A percentile compares a stretch with the other conserved stretches of the same genome.
phyloP scores from a whole-genome alignment of 2,888 invertebrate genomes.

The Habrosyne pyritoides region DNA sequence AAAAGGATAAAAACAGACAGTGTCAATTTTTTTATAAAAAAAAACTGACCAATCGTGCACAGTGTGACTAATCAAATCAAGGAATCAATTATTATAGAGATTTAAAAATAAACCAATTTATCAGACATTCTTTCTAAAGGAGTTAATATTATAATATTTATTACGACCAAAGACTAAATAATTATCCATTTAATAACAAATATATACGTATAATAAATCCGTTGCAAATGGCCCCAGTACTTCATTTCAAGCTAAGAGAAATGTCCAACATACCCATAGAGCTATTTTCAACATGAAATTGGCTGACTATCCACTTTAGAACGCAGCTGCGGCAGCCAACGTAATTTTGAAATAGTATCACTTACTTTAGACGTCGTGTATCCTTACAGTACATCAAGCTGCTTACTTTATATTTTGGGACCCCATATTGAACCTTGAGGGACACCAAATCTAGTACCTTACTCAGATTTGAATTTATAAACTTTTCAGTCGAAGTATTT shows the following conservation, averaged over 20 bases:
- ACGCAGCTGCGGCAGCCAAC: conserved; percentile 4
- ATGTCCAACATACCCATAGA: background rate
- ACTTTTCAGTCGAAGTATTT: background rate
- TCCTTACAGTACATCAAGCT: background rate
- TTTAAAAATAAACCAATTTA: too few relatives aligned
- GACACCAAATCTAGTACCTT: background rate
- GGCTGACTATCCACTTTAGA: background rate
- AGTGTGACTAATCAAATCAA: too few relatives aligned
- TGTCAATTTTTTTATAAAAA: too few relatives aligned
- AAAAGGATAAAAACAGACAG: too few relatives aligned
- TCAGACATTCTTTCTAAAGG: too few relatives aligned
- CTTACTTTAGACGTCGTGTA: background rate
- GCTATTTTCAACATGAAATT: conserved; percentile 10
- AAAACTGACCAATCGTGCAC: too few relatives aligned
- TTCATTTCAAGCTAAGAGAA: conserved; percentile 4
- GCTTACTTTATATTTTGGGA: background rate
- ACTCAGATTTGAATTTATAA: background rate
- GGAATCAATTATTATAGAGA: too few relatives aligned
- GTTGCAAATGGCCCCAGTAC: conserved; percentile 4
- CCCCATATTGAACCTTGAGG: background rate
- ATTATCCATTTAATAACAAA: too few relatives aligned
- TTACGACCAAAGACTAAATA: too few relatives aligned
- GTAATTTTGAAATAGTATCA: conserved; percentile 3
- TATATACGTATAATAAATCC: background rate
- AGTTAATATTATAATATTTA: too few relatives aligned